Evolutionary conservation across 2,797 vertebrate genomes (phyloP).

Genomic region (Neomorphus geoffroyi): DNA sequence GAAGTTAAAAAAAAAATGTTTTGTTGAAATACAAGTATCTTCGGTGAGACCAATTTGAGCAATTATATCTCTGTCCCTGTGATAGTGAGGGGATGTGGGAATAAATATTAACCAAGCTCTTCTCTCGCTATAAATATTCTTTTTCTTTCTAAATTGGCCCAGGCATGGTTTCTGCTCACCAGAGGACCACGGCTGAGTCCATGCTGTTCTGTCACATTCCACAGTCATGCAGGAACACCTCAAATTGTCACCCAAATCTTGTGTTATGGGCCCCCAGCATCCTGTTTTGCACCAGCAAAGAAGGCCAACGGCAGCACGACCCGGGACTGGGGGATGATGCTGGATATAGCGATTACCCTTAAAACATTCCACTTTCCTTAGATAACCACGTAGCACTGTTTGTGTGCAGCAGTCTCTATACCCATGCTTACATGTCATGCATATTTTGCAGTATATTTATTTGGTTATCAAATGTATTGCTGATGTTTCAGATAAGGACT

Average conservation of each 20-base stretch:
- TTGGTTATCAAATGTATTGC: constrained; percentile 7
- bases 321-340: background rate
- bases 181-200: accelerated
- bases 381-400: background rate
- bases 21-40: background rate
- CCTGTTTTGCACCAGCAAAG: background rate
- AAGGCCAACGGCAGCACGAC: accelerated
- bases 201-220: background rate
- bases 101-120: background rate
- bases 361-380: background rate
- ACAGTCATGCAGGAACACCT: background rate
- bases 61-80: background rate
- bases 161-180: background rate
- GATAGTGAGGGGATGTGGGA: background rate
- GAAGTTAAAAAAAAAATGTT: background rate
- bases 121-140: background rate
- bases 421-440: background rate
- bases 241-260: background rate
- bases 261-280: accelerated
- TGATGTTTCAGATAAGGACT: background rate
- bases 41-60: background rate
- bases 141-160: background rate
- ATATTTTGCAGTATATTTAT: background rate
- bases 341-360: background rate
- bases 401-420: background rate